Percentiles rank a stretch among this genome's conserved stretches.
phyloP scores from a whole-genome alignment of 2,113 vertebrate species.

The Notothenia rossii region DNA sequence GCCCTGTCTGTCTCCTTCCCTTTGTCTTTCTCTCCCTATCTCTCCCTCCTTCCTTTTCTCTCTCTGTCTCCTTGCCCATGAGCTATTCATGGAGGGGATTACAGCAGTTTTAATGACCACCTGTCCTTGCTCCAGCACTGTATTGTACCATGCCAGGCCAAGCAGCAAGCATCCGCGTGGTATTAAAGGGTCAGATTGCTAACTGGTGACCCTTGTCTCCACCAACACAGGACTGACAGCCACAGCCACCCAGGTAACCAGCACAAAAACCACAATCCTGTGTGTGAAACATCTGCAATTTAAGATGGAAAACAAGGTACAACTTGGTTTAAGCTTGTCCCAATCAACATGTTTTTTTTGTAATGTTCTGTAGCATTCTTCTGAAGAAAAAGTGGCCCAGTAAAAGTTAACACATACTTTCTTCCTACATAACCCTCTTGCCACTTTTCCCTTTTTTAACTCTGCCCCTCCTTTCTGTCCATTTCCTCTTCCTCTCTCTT shows the following conservation, averaged over 20 bases:
- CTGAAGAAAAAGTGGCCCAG: background rate
- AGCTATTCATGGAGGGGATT: constrained; percentile 86
- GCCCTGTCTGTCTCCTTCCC: constrained; percentile 47
- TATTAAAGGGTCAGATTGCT: constrained; percentile 66
- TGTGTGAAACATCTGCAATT: background rate
- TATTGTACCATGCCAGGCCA: constrained; percentile 71
- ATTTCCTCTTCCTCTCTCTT: background rate
- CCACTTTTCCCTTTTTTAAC: constrained; percentile 11
- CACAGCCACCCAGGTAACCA: constrained; percentile 42
- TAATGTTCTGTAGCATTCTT: background rate
- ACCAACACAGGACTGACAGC: constrained; percentile 42
- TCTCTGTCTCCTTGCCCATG: constrained; percentile 72
- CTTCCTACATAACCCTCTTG: constrained; percentile 4
- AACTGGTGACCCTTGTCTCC: constrained; percentile 72
- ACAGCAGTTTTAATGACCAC: constrained; percentile 86
- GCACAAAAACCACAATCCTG: background rate
- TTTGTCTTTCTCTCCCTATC: constrained; percentile 62
- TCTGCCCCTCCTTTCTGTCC: constrained; percentile 14
- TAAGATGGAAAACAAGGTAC: constrained; percentile 11
- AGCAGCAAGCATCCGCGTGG: constrained; percentile 64
- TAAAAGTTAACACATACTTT: constrained; percentile 31
- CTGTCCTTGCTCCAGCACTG: constrained; percentile 79
- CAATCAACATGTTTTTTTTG: background rate
- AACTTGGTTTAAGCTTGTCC: background rate
- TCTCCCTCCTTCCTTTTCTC: constrained; percentile 43